These are phyloP conservation scores for Catamblyrhynchus diadema DNA, from an alignment of 2,797 vertebrate species.

Conservation along the genomic window DNA sequence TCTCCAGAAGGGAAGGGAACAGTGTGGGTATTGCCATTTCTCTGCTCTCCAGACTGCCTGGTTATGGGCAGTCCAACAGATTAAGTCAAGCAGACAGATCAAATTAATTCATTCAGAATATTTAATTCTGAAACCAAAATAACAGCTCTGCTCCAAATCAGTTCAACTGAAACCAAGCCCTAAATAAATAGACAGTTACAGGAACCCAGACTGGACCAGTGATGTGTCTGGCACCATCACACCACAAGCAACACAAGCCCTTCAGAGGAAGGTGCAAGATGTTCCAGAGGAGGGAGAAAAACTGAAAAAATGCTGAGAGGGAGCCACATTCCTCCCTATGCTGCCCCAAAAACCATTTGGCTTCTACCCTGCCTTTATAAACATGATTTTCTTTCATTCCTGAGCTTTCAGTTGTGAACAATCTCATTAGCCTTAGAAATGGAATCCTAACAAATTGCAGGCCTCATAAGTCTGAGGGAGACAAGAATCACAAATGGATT, in stretches of 20 bases:
- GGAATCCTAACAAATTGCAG: neutral
- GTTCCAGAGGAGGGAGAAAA: neutral
- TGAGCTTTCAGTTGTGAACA: neutral
- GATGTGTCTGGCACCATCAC: neutral
- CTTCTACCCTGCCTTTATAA: neutral
- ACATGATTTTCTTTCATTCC: neutral
- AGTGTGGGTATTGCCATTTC: neutral
- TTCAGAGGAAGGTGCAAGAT: neutral
- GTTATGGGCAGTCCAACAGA: neutral
- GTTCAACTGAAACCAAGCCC: neutral
- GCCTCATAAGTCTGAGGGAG: neutral
- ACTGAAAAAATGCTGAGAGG: neutral
- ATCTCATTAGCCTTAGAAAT: neutral
- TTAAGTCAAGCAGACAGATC: slow-evolving; percentile 13
- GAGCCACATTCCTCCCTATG: neutral
- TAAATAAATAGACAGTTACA: neutral
- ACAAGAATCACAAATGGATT: neutral
- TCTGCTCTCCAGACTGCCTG: neutral
- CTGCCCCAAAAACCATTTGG: neutral
- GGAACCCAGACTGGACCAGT: neutral
- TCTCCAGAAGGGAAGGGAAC: neutral
- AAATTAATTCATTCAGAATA: slow-evolving; percentile 32
- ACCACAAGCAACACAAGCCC: neutral
- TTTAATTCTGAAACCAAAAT: slow-evolving; percentile 19
- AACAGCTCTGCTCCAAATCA: neutral